These are phyloP conservation scores for Ferrisia virgata DNA, from an alignment of 2,888 invertebrate species.

Conservation along the genomic window DNA sequence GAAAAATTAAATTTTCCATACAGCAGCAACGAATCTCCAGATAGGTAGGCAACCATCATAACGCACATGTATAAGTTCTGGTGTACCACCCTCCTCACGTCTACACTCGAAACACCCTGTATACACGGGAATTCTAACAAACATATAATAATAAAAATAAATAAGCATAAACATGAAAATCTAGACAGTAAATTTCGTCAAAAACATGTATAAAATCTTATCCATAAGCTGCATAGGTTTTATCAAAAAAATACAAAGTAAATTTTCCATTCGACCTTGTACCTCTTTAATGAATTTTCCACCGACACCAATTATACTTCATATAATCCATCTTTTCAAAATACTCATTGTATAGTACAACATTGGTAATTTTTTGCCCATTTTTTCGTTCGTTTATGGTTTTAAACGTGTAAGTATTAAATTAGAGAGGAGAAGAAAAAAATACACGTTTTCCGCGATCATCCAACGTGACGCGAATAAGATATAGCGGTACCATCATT, in stretches of 20 bases:
- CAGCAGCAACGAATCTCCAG: no score
- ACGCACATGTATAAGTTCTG: no score
- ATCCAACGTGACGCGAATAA: not conserved
- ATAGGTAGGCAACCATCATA: no score
- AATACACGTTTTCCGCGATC: not conserved
- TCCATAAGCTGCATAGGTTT: not conserved
- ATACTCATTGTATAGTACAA: not conserved
- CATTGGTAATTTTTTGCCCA: not conserved
- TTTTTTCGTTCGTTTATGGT: not conserved
- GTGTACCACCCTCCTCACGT: no score
- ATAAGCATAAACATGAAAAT: no score
- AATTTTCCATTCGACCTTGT: not conserved
- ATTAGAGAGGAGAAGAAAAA: no score
- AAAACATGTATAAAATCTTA: not conserved
- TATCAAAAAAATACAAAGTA: not conserved
- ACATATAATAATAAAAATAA: no score
- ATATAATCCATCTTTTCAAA: not conserved
- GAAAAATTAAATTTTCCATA: no score
- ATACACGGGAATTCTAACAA: no score
- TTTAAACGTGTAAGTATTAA: not conserved
- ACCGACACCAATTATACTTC: not conserved
- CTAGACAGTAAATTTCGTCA: no score
- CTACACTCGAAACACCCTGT: no score
- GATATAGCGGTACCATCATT: conserved; percentile 22
- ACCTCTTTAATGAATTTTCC: not conserved